Evolutionary conservation across 1,140 invertebrate genomes (phyloP), one percentile per base, ranked within the genome.

Genomic region (Procambarus virginalis): DNA sequence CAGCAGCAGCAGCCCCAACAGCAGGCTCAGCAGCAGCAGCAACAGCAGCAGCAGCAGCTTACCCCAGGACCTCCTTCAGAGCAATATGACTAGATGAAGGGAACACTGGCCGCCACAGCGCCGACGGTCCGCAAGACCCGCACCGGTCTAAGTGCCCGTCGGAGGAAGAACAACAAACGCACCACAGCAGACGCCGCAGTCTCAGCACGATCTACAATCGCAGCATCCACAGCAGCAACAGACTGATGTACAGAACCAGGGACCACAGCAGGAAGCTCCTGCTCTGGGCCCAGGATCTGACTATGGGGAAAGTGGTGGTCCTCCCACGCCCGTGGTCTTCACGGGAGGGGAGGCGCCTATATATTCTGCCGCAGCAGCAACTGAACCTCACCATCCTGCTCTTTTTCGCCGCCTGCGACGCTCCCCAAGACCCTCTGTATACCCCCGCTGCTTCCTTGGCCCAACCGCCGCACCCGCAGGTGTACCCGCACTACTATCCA

Each of bases 41-140:
- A 80, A 45, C 85, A 87, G 45, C 51, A 60, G 34, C 87, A 89
- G 80, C 88, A 91, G 84, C 90, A 91, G 84, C 84, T 89, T 34
- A 89, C 87, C 10, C 87, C 87, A 77, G 86, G 88, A 73, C 89
- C 87, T 82, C 89, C 91, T 81, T 78, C 91, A 46, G 91, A 92
- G 55, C 91, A 91, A 76, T 92, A 92, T 92, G 91, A 92, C 91
- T 92, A 92, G 91, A 92, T 91, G 89, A 90, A 92, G 91, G 91
- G 91, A 92, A 92, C 91, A 92, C 87, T 91, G 89, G 87, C 89
- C 91, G 91, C 91, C 91, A 92, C 91, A 92, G 91, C 91, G 89
- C 89, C 85, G 91, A 92, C 89, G 90, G 75, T 46, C 79, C 90
- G 34, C 64, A 77, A 55, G 79, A 82, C 79, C 51, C 77, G 10